Conservation (phyloP, 1,140 invertebrate genomes). For the Bathynomus jamesi region DNA sequence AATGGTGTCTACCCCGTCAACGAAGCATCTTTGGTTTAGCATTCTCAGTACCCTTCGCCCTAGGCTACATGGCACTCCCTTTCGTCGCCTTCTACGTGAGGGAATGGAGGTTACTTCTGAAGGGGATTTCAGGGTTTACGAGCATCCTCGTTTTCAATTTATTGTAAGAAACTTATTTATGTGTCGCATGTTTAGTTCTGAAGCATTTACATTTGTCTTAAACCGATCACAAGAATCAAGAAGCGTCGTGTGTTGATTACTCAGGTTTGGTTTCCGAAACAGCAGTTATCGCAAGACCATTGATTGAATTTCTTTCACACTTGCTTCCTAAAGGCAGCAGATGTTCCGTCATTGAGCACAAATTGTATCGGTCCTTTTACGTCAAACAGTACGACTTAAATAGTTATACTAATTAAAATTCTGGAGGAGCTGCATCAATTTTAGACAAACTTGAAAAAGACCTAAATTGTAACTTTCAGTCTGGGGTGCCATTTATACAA, state of each 20-base stretch:
- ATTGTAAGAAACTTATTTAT: background rate
- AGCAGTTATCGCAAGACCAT: too few relatives aligned
- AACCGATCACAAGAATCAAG: too few relatives aligned
- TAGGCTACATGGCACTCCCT: background rate
- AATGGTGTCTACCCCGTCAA: too few relatives aligned
- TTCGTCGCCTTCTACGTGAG: conserved; percentile 58
- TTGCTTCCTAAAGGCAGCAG: too few relatives aligned
- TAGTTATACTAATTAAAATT: background rate
- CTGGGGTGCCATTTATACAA: background rate
- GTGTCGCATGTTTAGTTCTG: too few relatives aligned
- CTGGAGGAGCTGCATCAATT: background rate
- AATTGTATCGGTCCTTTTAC: too few relatives aligned
- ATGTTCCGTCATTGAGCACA: too few relatives aligned
- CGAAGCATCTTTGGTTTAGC: conserved; percentile 32
- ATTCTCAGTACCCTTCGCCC: conserved; percentile 7
- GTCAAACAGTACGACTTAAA: too few relatives aligned
- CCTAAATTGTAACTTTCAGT: background rate
- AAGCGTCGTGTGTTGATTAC: too few relatives aligned
- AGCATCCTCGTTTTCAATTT: conserved; percentile 58
- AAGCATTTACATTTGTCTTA: too few relatives aligned
- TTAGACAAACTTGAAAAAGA: background rate
- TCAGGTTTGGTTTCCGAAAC: too few relatives aligned
- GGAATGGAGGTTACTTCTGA: conserved; percentile 65
- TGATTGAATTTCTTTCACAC: too few relatives aligned
- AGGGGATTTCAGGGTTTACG: conserved; percentile 62